Evolutionary conservation across 2,797 vertebrate species (phyloP).

Genomic region (Amazona ochrocephala): DNA sequence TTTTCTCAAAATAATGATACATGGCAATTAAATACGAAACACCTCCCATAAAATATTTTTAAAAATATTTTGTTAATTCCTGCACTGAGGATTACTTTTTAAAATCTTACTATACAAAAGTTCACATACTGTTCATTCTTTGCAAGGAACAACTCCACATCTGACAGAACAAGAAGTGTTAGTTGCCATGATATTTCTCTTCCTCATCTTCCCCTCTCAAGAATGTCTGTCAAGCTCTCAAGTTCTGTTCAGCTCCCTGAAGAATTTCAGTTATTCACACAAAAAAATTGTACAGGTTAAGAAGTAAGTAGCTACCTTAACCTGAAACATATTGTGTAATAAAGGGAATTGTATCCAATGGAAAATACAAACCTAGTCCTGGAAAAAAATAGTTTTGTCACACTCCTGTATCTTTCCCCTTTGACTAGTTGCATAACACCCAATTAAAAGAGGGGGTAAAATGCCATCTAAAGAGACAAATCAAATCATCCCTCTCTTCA

Average conservation of each 20-base stretch:
- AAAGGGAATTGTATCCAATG: neutral
- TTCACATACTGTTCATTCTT: neutral
- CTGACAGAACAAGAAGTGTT: neutral
- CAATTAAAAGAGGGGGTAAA: neutral
- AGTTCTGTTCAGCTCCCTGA: neutral
- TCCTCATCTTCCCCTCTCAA: neutral
- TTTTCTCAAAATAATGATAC: neutral
- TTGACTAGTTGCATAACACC: neutral
- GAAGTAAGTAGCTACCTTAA: neutral
- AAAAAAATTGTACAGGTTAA: neutral
- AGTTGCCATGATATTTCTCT: neutral
- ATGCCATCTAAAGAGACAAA: neutral
- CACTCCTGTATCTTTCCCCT: neutral
- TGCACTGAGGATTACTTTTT: neutral
- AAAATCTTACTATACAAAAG: neutral
- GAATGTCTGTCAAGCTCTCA: neutral
- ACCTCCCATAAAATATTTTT: neutral
- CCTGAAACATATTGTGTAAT: rapidly evolving
- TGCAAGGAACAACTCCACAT: neutral
- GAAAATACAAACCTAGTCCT: neutral
- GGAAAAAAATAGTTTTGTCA: neutral
- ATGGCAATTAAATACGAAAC: neutral
- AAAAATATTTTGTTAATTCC: neutral
- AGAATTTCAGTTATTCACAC: neutral
- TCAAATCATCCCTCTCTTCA: neutral